Evolutionary conservation across 2,888 invertebrate genomes (phyloP).

Genomic region (Atrina japonica): DNA sequence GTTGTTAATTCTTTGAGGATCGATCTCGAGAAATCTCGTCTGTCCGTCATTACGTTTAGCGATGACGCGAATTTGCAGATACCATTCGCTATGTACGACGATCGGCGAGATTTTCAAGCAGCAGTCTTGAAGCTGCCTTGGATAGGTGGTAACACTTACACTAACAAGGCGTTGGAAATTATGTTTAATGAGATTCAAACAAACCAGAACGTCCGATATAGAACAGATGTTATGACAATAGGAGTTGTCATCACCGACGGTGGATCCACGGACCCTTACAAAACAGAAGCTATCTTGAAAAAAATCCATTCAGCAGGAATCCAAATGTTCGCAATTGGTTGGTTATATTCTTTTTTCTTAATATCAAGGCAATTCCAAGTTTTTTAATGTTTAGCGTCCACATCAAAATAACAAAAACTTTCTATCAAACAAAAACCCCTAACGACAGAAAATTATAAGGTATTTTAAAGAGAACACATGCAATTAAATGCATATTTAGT

Average conservation of each 20-base stretch:
- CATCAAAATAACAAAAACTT: too few relatives aligned
- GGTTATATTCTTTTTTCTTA: not conserved
- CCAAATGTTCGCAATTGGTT: constrained; percentile 34
- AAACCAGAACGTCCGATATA: not conserved
- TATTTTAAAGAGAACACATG: too few relatives aligned
- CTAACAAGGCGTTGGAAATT: constrained; percentile 23
- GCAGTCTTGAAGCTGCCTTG: constrained; percentile 12
- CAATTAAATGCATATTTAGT: too few relatives aligned
- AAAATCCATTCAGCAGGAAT: constrained; percentile 28
- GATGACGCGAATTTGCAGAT: constrained; percentile 20
- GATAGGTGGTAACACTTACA: constrained; percentile 34
- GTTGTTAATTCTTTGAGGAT: constrained; percentile 12
- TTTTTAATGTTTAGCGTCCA: not conserved
- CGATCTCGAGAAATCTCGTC: constrained; percentile 8
- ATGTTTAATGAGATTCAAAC: constrained; percentile 18
- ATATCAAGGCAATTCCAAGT: not conserved
- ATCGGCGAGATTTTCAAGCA: not conserved
- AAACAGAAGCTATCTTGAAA: constrained; percentile 7
- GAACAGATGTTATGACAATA: constrained; percentile 6
- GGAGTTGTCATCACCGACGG: constrained; percentile 32
- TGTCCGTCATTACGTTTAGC: constrained; percentile 35
- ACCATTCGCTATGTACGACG: constrained; percentile 10
- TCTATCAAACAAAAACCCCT: too few relatives aligned
- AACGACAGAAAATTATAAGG: too few relatives aligned
- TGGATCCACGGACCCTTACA: constrained; percentile 28